These are phyloP conservation scores for Apodemus sylvaticus DNA, from an alignment of 2,113 vertebrate genomes.

Conservation along the genomic window DNA sequence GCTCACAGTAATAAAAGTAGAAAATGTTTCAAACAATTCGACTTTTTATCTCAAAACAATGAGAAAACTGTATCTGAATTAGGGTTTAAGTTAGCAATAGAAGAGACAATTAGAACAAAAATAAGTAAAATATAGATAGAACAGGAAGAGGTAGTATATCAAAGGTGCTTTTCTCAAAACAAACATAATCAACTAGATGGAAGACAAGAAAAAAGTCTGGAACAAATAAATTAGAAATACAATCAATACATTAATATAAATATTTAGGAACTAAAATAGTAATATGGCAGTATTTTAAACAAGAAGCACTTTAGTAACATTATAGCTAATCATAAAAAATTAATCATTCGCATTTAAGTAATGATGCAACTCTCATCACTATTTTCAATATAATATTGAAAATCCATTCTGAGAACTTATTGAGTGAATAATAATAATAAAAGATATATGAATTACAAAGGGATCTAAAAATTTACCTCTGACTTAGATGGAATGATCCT, in stretches of 20 bases:
- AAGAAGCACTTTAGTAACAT: not conserved
- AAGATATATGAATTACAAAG: not conserved
- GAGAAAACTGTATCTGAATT: not conserved
- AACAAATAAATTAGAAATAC: not conserved
- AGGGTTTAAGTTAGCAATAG: not conserved
- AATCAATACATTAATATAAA: not conserved
- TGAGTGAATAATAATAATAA: not conserved
- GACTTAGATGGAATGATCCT: not conserved
- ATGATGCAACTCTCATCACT: not conserved
- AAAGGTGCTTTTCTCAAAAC: not conserved
- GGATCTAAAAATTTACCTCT: not conserved
- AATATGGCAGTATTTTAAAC: not conserved
- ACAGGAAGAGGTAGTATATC: not conserved
- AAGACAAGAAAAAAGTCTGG: not conserved
- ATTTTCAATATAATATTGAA: not conserved
- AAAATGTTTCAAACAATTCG: not conserved
- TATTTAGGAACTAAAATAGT: not conserved
- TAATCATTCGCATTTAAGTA: not conserved
- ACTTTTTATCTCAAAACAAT: not conserved
- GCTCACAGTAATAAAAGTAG: not conserved
- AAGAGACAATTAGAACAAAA: not conserved
- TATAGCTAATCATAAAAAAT: no score
- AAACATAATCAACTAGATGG: not conserved
- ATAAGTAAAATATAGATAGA: not conserved
- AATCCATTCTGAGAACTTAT: not conserved